phyloP scores from a whole-genome alignment of 2,797 vertebrate species.

The Hydrolagus colliei region DNA sequence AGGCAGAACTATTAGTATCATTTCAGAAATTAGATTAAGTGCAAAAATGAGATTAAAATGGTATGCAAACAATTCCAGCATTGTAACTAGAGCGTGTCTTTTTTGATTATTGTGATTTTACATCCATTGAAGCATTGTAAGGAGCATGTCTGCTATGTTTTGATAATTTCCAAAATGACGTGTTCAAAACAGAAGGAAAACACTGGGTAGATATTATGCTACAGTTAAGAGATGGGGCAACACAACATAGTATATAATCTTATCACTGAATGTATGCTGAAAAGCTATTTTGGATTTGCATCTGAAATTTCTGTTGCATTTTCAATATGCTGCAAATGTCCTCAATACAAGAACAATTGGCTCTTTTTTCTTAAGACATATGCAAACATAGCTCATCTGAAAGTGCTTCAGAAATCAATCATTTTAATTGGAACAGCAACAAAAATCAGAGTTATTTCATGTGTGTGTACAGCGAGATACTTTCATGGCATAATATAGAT shows the following conservation, averaged over 20 bases:
- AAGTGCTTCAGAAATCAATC: conserved; percentile 27
- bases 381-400: not conserved
- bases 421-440: conserved; percentile 31
- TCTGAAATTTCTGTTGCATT: conserved; percentile 9
- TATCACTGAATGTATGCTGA: not conserved
- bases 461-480: conserved; percentile 23
- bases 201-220: too few relatives aligned
- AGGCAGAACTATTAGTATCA: too few relatives aligned
- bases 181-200: not conserved
- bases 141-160: not conserved
- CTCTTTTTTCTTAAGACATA: not conserved
- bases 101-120: too few relatives aligned
- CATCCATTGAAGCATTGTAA: too few relatives aligned
- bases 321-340: conserved; percentile 16
- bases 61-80: too few relatives aligned
- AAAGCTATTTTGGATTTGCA: conserved; percentile 1
- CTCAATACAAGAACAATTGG: not conserved
- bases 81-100: too few relatives aligned
- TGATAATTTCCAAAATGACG: not conserved
- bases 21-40: too few relatives aligned
- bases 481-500: conserved; percentile 27
- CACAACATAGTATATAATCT: not conserved
- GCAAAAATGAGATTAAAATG: too few relatives aligned
- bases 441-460: conserved; percentile 5
- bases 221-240: not conserved